These are phyloP conservation scores for Drosophila maculinotata DNA, from an alignment of 2,888 invertebrate genomes.

Conservation along the genomic window DNA sequence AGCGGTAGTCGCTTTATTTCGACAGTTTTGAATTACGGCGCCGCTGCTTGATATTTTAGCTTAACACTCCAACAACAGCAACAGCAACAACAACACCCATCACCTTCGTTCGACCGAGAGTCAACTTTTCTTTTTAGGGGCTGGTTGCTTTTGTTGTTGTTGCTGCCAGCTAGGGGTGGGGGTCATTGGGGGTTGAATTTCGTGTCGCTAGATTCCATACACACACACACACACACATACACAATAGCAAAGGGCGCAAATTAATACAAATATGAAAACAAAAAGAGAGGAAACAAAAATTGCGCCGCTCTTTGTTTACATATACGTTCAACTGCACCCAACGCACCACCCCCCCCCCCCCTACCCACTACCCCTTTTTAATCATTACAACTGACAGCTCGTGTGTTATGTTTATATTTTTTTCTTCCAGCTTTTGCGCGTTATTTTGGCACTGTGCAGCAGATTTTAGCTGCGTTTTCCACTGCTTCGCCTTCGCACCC, in stretches of 20 bases:
- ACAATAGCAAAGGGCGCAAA: slow-evolving; percentile 38
- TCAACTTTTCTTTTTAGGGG: slow-evolving; percentile 32
- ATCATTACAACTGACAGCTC: neutral
- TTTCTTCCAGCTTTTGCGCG: slow-evolving; percentile 52
- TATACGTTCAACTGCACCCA: slow-evolving; percentile 19
- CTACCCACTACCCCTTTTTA: neutral
- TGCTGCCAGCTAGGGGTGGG: slow-evolving; percentile 28
- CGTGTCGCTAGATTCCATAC: slow-evolving; percentile 46
- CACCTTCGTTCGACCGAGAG: slow-evolving; percentile 65
- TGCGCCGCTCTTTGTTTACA: slow-evolving; percentile 50
- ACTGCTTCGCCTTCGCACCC: slow-evolving; percentile 39
- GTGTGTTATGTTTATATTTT: slow-evolving; percentile 41
- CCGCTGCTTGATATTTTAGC: slow-evolving; percentile 60
- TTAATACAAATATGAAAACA: slow-evolving; percentile 58
- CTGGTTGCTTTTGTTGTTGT: slow-evolving; percentile 20
- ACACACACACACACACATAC: slow-evolving; percentile 23
- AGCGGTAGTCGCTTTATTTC: slow-evolving; percentile 75
- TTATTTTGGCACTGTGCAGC: slow-evolving; percentile 53
- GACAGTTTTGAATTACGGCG: slow-evolving; percentile 73
- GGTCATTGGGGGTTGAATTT: slow-evolving; percentile 61
- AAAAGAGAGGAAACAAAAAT: slow-evolving; percentile 51
- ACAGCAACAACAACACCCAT: slow-evolving; percentile 43
- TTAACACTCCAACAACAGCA: slow-evolving; percentile 54
- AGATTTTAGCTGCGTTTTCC: slow-evolving; percentile 41
- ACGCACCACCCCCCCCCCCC: neutral